Base-by-base conservation (phyloP, 2,888 invertebrate genomes). In the Furcula furcula region DNA sequence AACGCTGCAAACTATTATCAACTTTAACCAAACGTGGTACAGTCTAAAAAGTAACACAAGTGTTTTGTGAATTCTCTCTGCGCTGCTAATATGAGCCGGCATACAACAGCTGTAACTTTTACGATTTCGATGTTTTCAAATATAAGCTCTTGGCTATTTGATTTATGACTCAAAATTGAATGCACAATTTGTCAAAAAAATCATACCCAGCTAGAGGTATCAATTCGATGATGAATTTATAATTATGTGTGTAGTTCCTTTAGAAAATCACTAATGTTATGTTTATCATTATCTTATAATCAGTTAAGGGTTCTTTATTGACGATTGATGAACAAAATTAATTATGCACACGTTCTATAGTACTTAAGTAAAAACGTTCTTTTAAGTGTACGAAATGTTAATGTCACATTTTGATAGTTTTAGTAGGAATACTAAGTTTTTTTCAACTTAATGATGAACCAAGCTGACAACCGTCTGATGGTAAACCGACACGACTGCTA, bases 31-130 rank as follows among this genome's bases (percentile, higher is more conserved):
- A 10, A 6, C 4, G 13, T 4, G 0, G 22, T 45, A 56, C 41
- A 37, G 45, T 34, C 21, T 25, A 27, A 32, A 45, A 42, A 35
- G 30, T 36, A 15, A 20, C 34, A 33, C 7, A 34, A 27, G 16
- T 14, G 18, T 35, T 32, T 36, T 31, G 16, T 35, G 11, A 30
- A 35, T 40, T 34, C 29, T 50, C 36, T 47, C 45, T 37, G 37
- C 26, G 40, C 30, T 29, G 45, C 40, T 49, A n/a, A 29, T 53
- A 44, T 14, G 40, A 40, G 32, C 27, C 27, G 27, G 26, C 36
- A 38, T 45, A 42, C 45, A 50, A 57, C 55, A 55, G 55, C 55
- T 57, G 55, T 51, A 43, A 28, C 34, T 34, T 36, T 38, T 39
- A 25, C 6, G 34, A 20, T 19, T 18, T 29, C 16, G 23, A 22